Conservation (phyloP, 2,888 invertebrate genomes). For the Hyles lineata region DNA sequence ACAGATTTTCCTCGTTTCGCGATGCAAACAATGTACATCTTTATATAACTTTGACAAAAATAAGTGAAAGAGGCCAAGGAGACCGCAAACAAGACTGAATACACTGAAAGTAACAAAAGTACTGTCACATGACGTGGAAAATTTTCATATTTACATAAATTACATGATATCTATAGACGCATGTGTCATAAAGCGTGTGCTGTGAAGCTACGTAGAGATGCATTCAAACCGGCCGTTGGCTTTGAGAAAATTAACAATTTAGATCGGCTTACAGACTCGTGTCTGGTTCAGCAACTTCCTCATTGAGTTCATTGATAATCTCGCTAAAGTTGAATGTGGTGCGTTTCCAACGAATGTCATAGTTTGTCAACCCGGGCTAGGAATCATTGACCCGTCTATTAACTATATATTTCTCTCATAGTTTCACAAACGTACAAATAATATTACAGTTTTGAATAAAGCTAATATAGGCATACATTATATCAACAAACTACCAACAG, state of each 20-base stretch:
- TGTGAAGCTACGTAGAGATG: not conserved
- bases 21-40: not conserved
- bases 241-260: constrained; percentile 7
- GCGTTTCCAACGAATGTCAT: not conserved
- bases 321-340: not conserved
- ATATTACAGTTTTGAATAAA: too few species aligned
- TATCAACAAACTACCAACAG: too few species aligned
- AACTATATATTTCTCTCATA: too few species aligned
- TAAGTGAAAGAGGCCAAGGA: constrained; percentile 18
- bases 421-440: too few species aligned
- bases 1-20: not conserved
- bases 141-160: not conserved
- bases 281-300: constrained; percentile 19
- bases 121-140: not conserved
- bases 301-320: constrained; percentile 27
- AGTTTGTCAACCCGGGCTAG: not conserved
- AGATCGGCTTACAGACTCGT: constrained; percentile 7
- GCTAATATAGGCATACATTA: too few species aligned
- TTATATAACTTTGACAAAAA: constrained; percentile 14
- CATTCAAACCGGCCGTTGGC: not conserved
- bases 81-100: constrained; percentile 7
- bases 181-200: too few species aligned
- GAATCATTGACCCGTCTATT: not conserved
- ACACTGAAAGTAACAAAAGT: not conserved
- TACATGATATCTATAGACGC: too few species aligned